Base-by-base conservation (phyloP, 2,888 invertebrate species). In the Terebella lapidaria region DNA sequence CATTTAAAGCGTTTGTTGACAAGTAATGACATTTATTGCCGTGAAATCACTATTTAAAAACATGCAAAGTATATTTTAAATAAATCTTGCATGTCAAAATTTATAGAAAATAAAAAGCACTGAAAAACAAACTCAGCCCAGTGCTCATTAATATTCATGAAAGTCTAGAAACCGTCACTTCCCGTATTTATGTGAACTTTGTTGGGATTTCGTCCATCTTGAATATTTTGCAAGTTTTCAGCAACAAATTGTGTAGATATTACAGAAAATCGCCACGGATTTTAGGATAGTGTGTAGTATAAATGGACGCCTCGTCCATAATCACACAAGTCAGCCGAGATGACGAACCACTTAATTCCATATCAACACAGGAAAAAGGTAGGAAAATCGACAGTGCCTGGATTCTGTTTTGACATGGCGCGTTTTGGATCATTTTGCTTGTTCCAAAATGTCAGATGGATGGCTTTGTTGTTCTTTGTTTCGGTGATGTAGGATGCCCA, bases 311-410 rank as follows among this genome's bases (percentile, higher is more conserved):
- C 88, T 90, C 93, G 90, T 94, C 93, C 90, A 93, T 94, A 87
- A 94, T 94, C 85, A 92, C 93, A 85, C 92, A 93, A 88, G 94
- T 93, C 87, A 91, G 91, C 86, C 89, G 92, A 87, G 93, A 94
- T 88, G 93, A 93, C 88, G 93, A 93, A 85, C 90, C 90, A 86
- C 87, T 91, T 85, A 91, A 90, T 86, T 91, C 88, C 86, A 89
- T 88, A 86, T 87, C 89, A 84, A 86, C 88, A 71, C 71, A 73
- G 86, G 92, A 92, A 85, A 92, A 92, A 91, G 92, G 92, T 92
- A 87, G 87, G 79, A 10, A 15, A 35, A 15, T 35, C 42, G 42
- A 35, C 10, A 35, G 42, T n/a, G n/a, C n/a, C n/a, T n/a, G n/a
- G n/a, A n/a, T n/a, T n/a, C n/a, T n/a, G n/a, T n/a, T n/a, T n/a